A percentile compares a stretch with the other conserved stretches of the same genome.
These are phyloP conservation scores for Sebastes paucispinis DNA, from an alignment of 2,797 vertebrate genomes.

Conservation along the genomic window DNA sequence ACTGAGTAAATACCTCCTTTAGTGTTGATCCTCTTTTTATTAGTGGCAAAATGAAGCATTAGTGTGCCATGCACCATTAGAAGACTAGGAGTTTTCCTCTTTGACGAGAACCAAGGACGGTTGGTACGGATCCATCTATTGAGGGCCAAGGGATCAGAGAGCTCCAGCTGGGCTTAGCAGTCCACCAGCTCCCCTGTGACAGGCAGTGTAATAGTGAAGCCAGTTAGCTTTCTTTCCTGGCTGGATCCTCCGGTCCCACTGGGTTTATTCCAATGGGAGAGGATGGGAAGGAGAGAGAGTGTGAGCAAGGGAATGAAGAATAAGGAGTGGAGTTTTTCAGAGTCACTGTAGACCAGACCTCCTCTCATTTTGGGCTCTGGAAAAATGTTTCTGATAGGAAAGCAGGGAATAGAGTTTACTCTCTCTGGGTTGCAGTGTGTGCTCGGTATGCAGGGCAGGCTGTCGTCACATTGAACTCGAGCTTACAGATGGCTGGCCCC, in stretches of 20 bases:
- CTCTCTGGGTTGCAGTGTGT: constrained; percentile 30
- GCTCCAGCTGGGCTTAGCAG: constrained; percentile 57
- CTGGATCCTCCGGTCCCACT: constrained; percentile 34
- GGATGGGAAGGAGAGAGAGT: neutral
- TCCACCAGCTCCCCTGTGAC: constrained; percentile 53
- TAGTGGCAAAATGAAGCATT: neutral
- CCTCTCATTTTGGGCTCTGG: constrained; percentile 39
- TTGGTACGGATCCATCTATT: constrained; percentile 17
- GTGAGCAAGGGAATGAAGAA: constrained; percentile 19
- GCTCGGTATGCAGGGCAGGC: constrained; percentile 42
- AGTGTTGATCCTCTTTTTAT: neutral
- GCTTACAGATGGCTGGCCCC: constrained; percentile 52
- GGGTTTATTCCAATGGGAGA: constrained; percentile 37
- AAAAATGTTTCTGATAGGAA: constrained; percentile 51
- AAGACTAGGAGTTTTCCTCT: constrained; percentile 10
- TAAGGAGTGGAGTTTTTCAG: constrained; percentile 33
- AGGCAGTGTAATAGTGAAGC: constrained; percentile 37
- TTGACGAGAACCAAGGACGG: constrained; percentile 19
- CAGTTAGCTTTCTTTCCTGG: constrained; percentile 49
- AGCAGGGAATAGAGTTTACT: constrained; percentile 5
- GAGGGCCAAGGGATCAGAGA: constrained; percentile 45
- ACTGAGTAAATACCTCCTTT: neutral
- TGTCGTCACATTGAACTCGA: constrained; percentile 33
- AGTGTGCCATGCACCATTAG: neutral
- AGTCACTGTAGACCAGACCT: constrained; percentile 38